phyloP scores from a whole-genome alignment of 2,797 vertebrate genomes.

The Chrysocyon brachyurus region DNA sequence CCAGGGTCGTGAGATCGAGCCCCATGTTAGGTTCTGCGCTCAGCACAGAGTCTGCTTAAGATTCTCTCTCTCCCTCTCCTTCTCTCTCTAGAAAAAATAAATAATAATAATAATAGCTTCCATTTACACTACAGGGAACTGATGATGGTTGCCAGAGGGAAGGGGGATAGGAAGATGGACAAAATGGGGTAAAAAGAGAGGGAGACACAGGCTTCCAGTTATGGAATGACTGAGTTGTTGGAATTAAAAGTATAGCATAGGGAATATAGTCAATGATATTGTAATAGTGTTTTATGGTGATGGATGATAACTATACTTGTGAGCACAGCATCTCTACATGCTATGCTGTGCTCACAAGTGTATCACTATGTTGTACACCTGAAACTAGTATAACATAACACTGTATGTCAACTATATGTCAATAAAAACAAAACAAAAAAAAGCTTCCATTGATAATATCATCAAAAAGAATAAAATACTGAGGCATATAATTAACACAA shows the following conservation, averaged over 20 bases:
- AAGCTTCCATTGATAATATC: not conserved
- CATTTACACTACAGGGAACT: not conserved
- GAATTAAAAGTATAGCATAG: not conserved
- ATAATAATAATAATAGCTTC: not conserved
- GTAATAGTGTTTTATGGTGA: not conserved
- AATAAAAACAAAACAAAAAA: not conserved
- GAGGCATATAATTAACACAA: not conserved
- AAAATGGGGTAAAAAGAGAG: not conserved
- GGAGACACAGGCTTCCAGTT: not conserved
- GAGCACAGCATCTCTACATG: not conserved
- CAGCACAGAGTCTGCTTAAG: not conserved
- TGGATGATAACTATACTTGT: not conserved
- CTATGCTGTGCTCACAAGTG: no score
- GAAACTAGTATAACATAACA: not conserved
- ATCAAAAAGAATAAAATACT: not conserved
- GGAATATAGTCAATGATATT: not conserved
- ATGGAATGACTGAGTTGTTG: not conserved
- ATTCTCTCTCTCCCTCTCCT: not conserved
- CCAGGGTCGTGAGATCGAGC: no score
- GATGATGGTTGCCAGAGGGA: not conserved
- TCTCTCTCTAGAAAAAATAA: not conserved
- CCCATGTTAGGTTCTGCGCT: no score
- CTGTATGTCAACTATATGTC: not conserved
- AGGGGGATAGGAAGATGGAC: not conserved
- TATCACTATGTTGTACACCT: not conserved